Evolutionary conservation across 2,888 invertebrate species (phyloP).

Genomic region (Napeogenes inachia): DNA sequence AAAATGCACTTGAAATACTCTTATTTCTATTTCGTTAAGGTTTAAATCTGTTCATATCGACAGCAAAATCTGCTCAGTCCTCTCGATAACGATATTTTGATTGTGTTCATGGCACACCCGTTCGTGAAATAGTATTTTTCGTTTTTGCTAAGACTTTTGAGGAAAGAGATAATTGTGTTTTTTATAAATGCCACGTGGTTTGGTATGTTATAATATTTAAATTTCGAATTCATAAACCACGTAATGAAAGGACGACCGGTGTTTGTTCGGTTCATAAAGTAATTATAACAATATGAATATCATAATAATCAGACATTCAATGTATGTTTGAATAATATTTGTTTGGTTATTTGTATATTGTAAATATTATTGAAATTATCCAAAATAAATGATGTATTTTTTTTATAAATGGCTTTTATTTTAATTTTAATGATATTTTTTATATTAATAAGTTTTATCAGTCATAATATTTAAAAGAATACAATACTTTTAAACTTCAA

Average conservation of each 20-base stretch:
- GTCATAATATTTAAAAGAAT: no score
- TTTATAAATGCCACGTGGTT: not conserved
- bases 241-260: not conserved
- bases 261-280: not conserved
- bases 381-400: no score
- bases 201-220: not conserved
- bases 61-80: slow-evolving; percentile 10
- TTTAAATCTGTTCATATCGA: slow-evolving; percentile 1
- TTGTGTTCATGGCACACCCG: slow-evolving; percentile 32
- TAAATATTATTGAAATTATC: not conserved
- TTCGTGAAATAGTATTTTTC: slow-evolving; percentile 26
- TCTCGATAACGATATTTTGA: slow-evolving; percentile 38
- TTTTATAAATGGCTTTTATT: no score
- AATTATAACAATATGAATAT: not conserved
- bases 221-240: slow-evolving; percentile 1
- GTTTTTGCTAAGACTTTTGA: slow-evolving; percentile 12
- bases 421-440: no score
- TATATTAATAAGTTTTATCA: no score
- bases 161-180: slow-evolving; percentile 10
- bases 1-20: slow-evolving; percentile 4
- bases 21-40: slow-evolving; percentile 12
- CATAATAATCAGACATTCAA: not conserved
- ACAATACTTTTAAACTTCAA: no score
- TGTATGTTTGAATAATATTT: not conserved
- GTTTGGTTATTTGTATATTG: no score